Conservation (phyloP, 2,113 vertebrate species). For the Plecotus auritus region DNA sequence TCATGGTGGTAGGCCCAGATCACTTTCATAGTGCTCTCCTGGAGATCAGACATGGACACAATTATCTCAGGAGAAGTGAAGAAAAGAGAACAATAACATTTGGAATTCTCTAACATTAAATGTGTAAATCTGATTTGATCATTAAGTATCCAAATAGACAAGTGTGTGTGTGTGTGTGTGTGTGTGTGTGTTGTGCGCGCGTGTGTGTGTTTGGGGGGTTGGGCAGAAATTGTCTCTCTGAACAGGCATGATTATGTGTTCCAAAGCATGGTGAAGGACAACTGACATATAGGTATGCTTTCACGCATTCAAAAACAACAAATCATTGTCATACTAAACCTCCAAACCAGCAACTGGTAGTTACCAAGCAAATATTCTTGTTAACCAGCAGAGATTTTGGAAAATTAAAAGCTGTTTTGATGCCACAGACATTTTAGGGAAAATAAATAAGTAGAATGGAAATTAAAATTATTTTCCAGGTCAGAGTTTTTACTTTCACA, state of each 20-base stretch:
- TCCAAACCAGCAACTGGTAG: not conserved
- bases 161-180: too few species aligned
- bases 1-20: slow-evolving; percentile 90
- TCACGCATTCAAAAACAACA: not conserved
- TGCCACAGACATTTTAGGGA: not conserved
- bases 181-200: too few species aligned
- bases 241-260: not conserved
- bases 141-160: not conserved
- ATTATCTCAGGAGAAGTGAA: not conserved
- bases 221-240: not conserved
- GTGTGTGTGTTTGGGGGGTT: not conserved
- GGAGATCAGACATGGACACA: not conserved
- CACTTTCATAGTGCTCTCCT: slow-evolving; percentile 89
- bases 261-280: not conserved
- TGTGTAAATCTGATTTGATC: not conserved
- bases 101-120: not conserved
- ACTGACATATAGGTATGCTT: not conserved
- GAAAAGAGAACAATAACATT: not conserved
- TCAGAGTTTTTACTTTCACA: not conserved
- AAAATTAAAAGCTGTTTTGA: not conserved
- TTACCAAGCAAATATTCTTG: not conserved
- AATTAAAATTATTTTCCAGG: not conserved
- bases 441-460: not conserved
- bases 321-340: not conserved
- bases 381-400: not conserved